Percentiles rank a stretch among this genome's conserved stretches.
Evolutionary conservation across 2,113 vertebrate genomes (phyloP).

Genomic region (Mus spicilegus): DNA sequence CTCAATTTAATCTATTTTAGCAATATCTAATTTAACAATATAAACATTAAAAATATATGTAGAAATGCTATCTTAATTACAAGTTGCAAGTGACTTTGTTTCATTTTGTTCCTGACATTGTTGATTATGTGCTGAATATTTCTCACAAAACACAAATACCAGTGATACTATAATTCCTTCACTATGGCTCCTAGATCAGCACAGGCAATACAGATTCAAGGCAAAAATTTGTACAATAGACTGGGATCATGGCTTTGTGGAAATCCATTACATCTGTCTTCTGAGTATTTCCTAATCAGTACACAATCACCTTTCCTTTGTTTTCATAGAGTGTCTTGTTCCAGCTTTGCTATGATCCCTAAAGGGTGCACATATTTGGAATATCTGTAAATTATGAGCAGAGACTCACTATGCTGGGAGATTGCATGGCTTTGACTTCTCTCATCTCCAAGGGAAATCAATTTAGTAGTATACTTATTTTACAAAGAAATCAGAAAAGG

Average conservation of each 20-base stretch:
- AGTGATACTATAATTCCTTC: background rate
- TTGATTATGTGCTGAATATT: background rate
- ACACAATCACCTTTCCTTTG: background rate
- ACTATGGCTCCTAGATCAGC: background rate
- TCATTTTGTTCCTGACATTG: background rate
- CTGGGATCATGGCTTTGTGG: background rate
- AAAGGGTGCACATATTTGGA: background rate
- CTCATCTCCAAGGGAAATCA: background rate
- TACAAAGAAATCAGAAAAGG: background rate
- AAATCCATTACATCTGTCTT: background rate
- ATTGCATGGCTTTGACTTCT: background rate
- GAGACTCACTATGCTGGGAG: rapidly evolving
- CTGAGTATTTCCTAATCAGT: background rate
- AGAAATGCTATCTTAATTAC: background rate
- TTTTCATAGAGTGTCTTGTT: background rate
- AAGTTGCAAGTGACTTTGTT: background rate
- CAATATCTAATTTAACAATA: background rate
- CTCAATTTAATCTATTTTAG: background rate
- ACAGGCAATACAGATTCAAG: background rate
- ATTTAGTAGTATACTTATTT: background rate
- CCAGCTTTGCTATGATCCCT: background rate
- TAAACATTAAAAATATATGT: background rate
- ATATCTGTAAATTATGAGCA: background rate
- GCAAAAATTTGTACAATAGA: background rate
- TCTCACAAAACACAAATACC: background rate